Base-by-base conservation (phyloP, 2,888 invertebrate species). In the Tinea pellionella region DNA sequence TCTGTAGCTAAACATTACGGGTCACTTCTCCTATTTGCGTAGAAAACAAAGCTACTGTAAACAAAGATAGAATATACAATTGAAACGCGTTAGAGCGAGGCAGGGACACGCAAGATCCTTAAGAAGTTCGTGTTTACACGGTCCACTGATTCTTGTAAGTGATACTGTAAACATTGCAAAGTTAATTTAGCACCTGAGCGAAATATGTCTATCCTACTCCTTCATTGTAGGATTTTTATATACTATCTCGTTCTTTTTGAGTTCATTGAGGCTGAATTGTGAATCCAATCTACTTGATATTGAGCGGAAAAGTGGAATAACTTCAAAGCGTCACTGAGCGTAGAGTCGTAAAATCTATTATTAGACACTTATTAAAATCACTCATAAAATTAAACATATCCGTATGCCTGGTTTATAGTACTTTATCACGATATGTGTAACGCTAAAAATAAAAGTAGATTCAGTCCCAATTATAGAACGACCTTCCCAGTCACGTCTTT, bases 101-200 rank as follows among this genome's bases (percentile, higher is more conserved):
- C 19, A 24, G 24, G n/a, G 16, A 16, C 53, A 53, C 6, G 3
- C 4, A 11, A 18, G 24, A 24, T 53, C 24, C 24, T 24, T 53
- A 24, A 53, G 75, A 96, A 96, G 1, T 96, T 94, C 0, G 96
- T 96, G 73, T 96, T 96, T 64, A 94, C 92, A 62, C 96, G 89
- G 57, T 32, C 57, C 32, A 32, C 57, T 32, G 57, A 24, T 16
- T 57, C 15, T 53, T 24, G 53, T 53, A 53, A 53, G 19, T 53
- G 53, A 53, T 53, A 53, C 24, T 53, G 53, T 53, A 53, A 53
- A 53, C 53, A 53, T 24, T 53, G 19, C 53, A 53, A 24, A 53
- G 53, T 53, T 53, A 53, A 53, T 53, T 53, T 53, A 53, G 24
- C 24, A 53, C 53, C 53, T 53, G 53, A n/a, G 47, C 47, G 47